Evolutionary conservation across 2,797 vertebrate species (phyloP), one percentile per base, ranked within the genome.

Genomic region (Margarornis squamiger): DNA sequence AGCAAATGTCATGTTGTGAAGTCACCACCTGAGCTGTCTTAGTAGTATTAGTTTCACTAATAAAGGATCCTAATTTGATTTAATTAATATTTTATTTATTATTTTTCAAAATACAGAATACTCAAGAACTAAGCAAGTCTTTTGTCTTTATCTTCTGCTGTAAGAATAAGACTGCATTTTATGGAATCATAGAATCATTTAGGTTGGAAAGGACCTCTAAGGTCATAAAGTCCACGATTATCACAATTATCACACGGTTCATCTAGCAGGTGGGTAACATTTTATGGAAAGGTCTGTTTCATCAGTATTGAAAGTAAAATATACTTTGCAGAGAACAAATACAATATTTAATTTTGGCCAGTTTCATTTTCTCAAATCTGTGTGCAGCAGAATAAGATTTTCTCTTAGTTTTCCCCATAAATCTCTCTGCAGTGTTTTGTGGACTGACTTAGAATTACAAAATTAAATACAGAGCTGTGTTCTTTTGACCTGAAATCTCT

Each of bases 401-500:
- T 30, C 13, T 68, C 41, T 71, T 49, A 5, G 8, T 55, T 90
- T 86, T 45, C 17, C 45, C n/a, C 11, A 3, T 43, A 74, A 88
- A 38, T 57, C 20, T n/a, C 22, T 62, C 49, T 45, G n/a, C 52
- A 82, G n/a, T 13, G 6, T 90, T 88, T 91, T 76, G 41, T 38
- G 36, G 62, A 52, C 45, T 58, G 58, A 74, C 46, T 72, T 36
- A 54, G 66, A 83, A 48, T 74, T 54, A 79, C 17, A 46, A 27
- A 52, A 67, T 90, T 65, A 75, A 54, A 46, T 24, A 67, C 4
- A 85, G 66, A 74, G 48, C 65, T 77, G 19, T 36, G 46, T 67
- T 94, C 79, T 74, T 93, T 87, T 88, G 85, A 79, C 87, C 48
- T 80, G 86, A 66, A 88, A 55, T 57, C 58, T 86, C 62, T 93